Conservation (phyloP, 2,797 vertebrate species). For the Sparus aurata region DNA sequence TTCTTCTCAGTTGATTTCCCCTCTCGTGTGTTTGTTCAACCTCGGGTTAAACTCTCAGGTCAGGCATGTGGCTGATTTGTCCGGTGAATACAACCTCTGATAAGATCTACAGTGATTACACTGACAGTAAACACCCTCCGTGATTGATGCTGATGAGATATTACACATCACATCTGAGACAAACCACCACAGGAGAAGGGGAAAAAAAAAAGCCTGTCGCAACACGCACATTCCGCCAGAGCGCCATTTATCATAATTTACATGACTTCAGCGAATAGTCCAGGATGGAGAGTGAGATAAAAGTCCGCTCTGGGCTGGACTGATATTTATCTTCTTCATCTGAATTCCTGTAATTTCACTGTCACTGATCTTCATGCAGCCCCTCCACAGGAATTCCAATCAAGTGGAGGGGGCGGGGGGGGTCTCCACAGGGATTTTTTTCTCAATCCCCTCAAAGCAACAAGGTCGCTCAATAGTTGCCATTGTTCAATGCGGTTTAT, state of each 20-base stretch:
- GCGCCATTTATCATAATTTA: conserved; percentile 53
- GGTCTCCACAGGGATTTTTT: conserved; percentile 38
- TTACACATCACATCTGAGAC: conserved; percentile 20
- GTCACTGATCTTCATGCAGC: conserved; percentile 48
- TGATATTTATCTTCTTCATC: conserved; percentile 54
- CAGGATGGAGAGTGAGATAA: conserved; percentile 36
- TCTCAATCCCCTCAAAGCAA: conserved; percentile 29
- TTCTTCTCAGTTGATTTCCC: conserved; percentile 14
- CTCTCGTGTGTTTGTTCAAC: conserved; percentile 56
- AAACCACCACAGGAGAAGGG: conserved; percentile 12
- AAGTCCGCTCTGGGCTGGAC: conserved; percentile 23
- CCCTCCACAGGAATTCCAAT: conserved; percentile 69
- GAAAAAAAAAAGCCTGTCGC: conserved; percentile 26
- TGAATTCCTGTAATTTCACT: conserved; percentile 66
- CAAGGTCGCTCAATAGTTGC: conserved; percentile 61
- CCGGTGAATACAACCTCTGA: conserved; percentile 34
- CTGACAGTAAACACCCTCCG: conserved; percentile 50
- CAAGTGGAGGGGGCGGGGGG: conserved; percentile 45
- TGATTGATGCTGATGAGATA: conserved; percentile 56
- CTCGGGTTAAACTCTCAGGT: conserved; percentile 54
- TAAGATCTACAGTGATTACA: conserved; percentile 64
- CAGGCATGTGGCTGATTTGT: conserved; percentile 45
- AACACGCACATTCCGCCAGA: conserved; percentile 43
- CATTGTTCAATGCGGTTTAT: conserved; percentile 28
- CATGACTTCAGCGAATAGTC: conserved; percentile 27